A percentile compares a stretch with the other conserved stretches of the same genome.
Conservation (phyloP, 2,888 invertebrate species). For the Thereva nobilitata region DNA sequence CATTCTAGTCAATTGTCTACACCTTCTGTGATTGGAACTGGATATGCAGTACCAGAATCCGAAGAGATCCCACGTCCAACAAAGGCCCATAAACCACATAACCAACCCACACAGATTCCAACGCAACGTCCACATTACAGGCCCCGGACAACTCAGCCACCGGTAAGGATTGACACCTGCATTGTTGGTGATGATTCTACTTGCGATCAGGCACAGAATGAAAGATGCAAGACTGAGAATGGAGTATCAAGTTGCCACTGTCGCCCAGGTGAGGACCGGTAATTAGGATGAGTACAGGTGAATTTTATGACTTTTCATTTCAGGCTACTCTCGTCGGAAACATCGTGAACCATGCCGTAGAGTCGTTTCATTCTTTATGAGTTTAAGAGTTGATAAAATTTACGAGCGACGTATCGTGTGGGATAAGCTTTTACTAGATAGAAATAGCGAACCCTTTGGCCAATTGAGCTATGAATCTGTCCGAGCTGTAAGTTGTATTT, state of each 20-base stretch:
- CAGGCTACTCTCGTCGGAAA: constrained; percentile 68
- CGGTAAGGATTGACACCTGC: constrained; percentile 82
- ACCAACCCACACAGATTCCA: constrained; percentile 62
- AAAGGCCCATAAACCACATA: constrained; percentile 65
- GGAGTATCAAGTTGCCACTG: constrained; percentile 90
- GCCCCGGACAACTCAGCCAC: constrained; percentile 55
- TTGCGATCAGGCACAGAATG: constrained; percentile 85
- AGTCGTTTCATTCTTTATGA: constrained; percentile 77
- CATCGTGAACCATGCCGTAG: constrained; percentile 78
- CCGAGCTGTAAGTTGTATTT: constrained; percentile 72
- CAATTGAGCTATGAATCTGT: constrained; percentile 83
- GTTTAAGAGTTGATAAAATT: constrained; percentile 79
- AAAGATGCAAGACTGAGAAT: constrained; percentile 81
- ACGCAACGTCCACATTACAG: constrained; percentile 67
- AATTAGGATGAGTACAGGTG: constrained; percentile 1
- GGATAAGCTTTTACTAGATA: constrained; percentile 74
- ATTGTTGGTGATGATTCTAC: constrained; percentile 92
- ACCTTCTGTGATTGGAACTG: constrained; percentile 60
- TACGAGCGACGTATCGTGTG: constrained; percentile 80
- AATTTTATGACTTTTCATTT: constrained; percentile 13
- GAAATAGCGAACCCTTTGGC: constrained; percentile 78
- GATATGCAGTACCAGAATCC: constrained; percentile 69
- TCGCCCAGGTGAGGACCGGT: constrained; percentile 65
- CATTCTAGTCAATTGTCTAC: constrained; percentile 44
- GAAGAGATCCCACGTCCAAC: constrained; percentile 60